Evolutionary conservation across 1,140 invertebrate species (phyloP).

Genomic region (Penaeus indicus): DNA sequence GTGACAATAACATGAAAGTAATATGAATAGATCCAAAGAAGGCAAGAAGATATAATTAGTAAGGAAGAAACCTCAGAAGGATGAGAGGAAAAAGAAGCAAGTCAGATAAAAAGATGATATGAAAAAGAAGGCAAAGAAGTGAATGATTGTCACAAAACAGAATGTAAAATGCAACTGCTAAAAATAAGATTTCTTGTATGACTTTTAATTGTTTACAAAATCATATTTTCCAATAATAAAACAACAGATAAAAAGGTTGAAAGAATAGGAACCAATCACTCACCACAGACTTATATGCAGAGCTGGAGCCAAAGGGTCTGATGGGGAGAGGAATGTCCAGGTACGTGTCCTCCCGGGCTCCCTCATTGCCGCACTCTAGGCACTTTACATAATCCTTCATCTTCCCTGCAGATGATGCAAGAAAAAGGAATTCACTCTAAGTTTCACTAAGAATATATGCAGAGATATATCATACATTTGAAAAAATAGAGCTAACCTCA

Average conservation of each 20-base stretch:
- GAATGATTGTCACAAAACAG: neutral
- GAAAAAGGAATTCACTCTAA: conserved; percentile 34
- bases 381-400: conserved; percentile 95
- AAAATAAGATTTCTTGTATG: neutral
- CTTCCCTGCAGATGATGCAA: conserved; percentile 77
- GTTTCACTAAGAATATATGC: no score
- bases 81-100: neutral
- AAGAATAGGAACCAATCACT: conserved; percentile 67
- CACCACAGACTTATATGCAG: conserved; percentile 85
- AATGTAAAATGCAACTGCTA: neutral
- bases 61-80: neutral
- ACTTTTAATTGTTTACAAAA: no score
- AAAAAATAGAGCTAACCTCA: no score
- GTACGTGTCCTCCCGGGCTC: conserved; percentile 86
- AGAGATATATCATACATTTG: no score
- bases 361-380: conserved; percentile 87
- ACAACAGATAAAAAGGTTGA: neutral
- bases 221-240: no score
- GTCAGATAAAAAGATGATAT: neutral
- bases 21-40: no score
- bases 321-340: conserved; percentile 91
- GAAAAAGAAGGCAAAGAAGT: neutral
- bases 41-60: neutral
- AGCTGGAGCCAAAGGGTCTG: conserved; percentile 83
- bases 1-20: no score